phyloP scores from a whole-genome alignment of 2,113 vertebrate genomes.

The Hassar affinis region DNA sequence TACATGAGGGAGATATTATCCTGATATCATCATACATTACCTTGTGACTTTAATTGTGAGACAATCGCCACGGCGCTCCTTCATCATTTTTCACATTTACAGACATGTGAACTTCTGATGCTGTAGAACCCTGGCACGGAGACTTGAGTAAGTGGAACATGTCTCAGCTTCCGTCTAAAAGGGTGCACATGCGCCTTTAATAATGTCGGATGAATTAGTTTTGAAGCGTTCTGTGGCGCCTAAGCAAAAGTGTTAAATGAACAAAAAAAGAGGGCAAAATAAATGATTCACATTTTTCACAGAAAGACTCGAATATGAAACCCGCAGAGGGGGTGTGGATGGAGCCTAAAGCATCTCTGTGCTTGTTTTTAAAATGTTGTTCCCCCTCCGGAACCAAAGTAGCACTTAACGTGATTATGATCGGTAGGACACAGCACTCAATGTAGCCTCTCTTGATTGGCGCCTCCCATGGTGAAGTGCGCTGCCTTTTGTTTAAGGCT shows the following conservation, averaged over 20 bases:
- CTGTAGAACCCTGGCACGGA: background rate
- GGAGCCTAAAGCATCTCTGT: constrained; percentile 1
- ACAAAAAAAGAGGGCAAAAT: background rate
- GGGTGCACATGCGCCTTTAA: background rate
- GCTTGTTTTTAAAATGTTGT: constrained; percentile 31
- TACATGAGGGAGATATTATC: background rate
- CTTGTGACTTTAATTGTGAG: background rate
- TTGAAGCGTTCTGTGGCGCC: background rate
- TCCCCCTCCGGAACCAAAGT: constrained; percentile 16
- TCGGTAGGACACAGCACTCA: constrained; percentile 45
- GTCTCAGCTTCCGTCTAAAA: background rate
- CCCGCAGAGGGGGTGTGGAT: background rate
- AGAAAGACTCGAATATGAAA: background rate
- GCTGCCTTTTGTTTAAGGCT: constrained; percentile 50
- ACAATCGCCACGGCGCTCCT: background rate
- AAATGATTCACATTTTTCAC: constrained; percentile 1
- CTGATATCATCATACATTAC: background rate
- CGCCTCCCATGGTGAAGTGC: constrained; percentile 44
- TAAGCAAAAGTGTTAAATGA: background rate
- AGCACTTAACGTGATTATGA: constrained; percentile 54
- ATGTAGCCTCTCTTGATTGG: constrained; percentile 47
- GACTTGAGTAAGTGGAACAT: background rate
- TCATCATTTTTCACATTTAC: background rate
- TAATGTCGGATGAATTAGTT: background rate
- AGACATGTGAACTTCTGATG: background rate